Percentiles rank a stretch among this genome's conserved stretches.
phyloP scores from a whole-genome alignment of 2,113 vertebrate species.

The Pygoscelis antarcticus region DNA sequence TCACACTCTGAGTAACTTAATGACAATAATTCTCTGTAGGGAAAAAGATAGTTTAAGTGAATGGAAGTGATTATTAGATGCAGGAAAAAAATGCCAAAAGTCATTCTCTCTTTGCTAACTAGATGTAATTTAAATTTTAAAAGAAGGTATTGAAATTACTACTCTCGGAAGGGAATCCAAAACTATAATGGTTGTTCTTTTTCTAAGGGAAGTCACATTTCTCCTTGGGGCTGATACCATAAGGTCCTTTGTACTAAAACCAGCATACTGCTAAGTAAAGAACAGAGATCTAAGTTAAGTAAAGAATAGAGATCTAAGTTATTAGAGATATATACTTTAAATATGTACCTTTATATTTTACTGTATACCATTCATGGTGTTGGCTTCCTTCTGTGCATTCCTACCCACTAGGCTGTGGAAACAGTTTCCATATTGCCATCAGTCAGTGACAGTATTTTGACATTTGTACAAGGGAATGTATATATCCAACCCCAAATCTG shows the following conservation, averaged over 20 bases:
- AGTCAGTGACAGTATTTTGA: neutral
- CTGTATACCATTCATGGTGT: rapidly evolving
- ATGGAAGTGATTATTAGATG: conserved; percentile 1
- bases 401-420: neutral
- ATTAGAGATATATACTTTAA: neutral
- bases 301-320: neutral
- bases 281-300: neutral
- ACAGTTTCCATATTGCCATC: neutral
- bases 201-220: neutral
- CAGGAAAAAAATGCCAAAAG: neutral
- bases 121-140: conserved; percentile 5
- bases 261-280: neutral
- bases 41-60: neutral
- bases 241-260: neutral
- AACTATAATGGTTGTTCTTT: neutral
- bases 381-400: neutral
- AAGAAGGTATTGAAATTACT: neutral
- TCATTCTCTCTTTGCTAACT: neutral
- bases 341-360: neutral
- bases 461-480: neutral
- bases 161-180: neutral
- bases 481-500: neutral
- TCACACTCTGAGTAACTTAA: neutral
- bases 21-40: neutral
- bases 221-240: neutral